These are phyloP conservation scores for Diadema setosum DNA, from an alignment of 35 echinoderm and acorn worm species.

Conservation along the genomic window DNA sequence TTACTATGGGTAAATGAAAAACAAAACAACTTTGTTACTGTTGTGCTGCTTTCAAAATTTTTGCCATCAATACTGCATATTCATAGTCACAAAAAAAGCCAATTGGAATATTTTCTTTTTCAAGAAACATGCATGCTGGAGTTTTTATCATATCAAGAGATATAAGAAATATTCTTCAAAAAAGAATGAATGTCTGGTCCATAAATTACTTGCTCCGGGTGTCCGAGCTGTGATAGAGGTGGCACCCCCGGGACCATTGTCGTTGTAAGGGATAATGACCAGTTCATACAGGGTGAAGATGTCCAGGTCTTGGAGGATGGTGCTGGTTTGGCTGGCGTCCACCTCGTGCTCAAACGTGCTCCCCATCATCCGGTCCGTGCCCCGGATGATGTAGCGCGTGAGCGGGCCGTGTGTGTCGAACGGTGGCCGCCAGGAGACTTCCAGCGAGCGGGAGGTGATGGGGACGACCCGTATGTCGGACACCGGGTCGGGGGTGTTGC, in stretches of 20 bases:
- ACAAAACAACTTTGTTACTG: too few relatives aligned
- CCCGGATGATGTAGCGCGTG: background rate
- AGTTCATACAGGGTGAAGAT: background rate
- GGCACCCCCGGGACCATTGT: background rate
- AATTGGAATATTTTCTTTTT: too few relatives aligned
- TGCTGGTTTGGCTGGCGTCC: background rate
- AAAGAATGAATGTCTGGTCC: too few relatives aligned
- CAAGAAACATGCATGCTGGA: too few relatives aligned
- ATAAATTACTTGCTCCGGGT: background rate
- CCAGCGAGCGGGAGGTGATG: background rate
- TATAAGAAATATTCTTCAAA: too few relatives aligned
- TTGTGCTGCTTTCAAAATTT: too few relatives aligned
- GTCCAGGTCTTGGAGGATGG: background rate
- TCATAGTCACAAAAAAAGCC: too few relatives aligned
- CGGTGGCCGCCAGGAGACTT: slow-evolving; percentile 5
- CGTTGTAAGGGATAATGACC: background rate
- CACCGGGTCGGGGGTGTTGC: background rate
- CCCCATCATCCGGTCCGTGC: background rate
- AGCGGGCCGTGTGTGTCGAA: background rate
- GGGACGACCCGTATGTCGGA: background rate
- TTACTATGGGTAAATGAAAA: too few relatives aligned
- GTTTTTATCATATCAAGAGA: too few relatives aligned
- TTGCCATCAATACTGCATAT: too few relatives aligned
- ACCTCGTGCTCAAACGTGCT: slow-evolving; percentile 5
- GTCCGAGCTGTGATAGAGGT: background rate